Base-by-base conservation (phyloP, 2,888 invertebrate genomes). In the Luperina testacea region DNA sequence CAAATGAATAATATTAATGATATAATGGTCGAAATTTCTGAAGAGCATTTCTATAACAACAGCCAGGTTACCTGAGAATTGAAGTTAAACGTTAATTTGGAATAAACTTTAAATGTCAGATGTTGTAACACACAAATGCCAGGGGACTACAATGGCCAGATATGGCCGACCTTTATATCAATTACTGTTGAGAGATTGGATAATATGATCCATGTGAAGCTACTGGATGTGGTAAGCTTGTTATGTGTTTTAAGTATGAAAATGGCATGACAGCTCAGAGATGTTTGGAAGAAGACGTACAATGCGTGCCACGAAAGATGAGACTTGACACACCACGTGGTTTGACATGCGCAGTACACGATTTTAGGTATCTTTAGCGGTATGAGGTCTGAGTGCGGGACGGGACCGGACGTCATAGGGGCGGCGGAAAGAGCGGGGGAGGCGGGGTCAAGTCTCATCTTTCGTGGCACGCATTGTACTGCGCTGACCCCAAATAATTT, bases 31-130 rank as follows among this genome's bases (percentile, higher is more conserved):
- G 64, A 87, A 81, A 87, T 81, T 85, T 74, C 61, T 75, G 77
- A 88, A 85, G 85, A 85, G 74, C 69, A 45, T 85, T 85, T 87
- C 88, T 75, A 81, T 81, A 87, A 87, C 85, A 76, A 77, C 72
- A 72, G 59, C 42, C 27, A 32, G 57, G 84, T n/a, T 80, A 84
- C 57, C 75, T 67, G 27, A 65, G 86, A 68, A 68, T 72, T 72
- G 20, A 13, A 70, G 42, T 61, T 65, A 73, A 72, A 81, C 81
- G 78, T 82, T 89, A 84, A 90, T 87, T 90, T 81, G 75, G 81
- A 74, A 84, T 88, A 86, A 88, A 90, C 85, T 85, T 87, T 86
- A 91, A 91, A 91, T 91, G 92, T 72, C 90, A 90, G 73, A 74
- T 77, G 81, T 84, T 83, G 87, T 76, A 80, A 81, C 71, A 67